Conservation (phyloP, 2,888 invertebrate genomes). For the Standfussiana lucernea region DNA sequence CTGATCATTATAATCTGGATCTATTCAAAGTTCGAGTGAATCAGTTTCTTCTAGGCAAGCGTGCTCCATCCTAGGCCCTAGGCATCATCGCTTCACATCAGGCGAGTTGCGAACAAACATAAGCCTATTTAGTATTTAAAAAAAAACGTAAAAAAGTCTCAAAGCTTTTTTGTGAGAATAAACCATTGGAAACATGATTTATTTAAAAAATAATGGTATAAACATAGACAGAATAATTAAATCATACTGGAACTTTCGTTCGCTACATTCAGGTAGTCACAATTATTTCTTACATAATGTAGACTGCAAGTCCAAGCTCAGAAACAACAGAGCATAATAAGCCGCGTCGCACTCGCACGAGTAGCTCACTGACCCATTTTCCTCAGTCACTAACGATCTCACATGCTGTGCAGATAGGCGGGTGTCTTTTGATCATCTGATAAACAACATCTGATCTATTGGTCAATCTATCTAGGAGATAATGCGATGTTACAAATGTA, state of each 20-base stretch:
- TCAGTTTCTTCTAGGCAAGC: no score
- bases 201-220: no score
- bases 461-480: background rate
- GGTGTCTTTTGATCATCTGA: background rate
- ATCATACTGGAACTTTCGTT: background rate
- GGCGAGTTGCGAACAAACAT: no score
- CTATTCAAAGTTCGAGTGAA: no score
- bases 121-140: no score
- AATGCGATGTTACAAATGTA: background rate
- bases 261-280: background rate
- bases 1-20: no score
- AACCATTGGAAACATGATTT: no score
- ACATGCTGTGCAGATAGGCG: background rate
- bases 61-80: no score
- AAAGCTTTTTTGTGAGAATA: no score
- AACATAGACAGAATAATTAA: no score
- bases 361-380: constrained; percentile 42
- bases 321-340: constrained; percentile 31
- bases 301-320: background rate
- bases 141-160: no score
- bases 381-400: constrained; percentile 23
- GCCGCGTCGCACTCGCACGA: constrained; percentile 16
- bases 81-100: no score
- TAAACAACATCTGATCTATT: background rate
- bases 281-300: background rate